Evolutionary conservation across 2,888 invertebrate species (phyloP), one percentile per base, ranked within the genome.

Genomic region (Agelastica alni): DNA sequence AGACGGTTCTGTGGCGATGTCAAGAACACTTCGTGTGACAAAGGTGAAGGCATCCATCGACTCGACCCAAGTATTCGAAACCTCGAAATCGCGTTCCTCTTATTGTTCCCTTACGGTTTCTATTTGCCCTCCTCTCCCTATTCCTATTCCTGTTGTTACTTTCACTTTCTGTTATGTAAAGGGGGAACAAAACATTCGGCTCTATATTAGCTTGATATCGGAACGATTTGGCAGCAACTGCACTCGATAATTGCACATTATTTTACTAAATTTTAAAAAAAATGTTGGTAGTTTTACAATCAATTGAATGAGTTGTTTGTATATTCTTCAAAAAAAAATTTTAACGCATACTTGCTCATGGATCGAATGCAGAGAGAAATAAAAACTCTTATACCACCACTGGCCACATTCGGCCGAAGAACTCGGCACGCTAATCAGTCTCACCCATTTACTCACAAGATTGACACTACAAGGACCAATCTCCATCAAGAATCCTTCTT

Each of bases 91-190:
- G 44, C 49, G 46, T 53, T 56, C 47, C 41, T 46, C 30, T 59
- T 53, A 53, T 56, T 46, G 43, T 56, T 52, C 59, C 57, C 45
- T 46, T 51, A 51, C 56, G 36, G 51, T 56, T 56, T 37, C 51
- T 43, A 49, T 49, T 41, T 49, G 41, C 49, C 41, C 28, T 49
- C 31, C 20, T 16, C 14, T 32, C 20, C 31, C 41, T 46, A 30
- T 39, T 34, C 39, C 32, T 46, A 31, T 39, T 17, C 18, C 16
- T 26, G 41, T 49, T 49, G 49, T 42, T 49, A 49, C 49, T 49
- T 42, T 32, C 32, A 49, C 41, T 42, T 20, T 20, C 10, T 12
- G 20, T 39, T 39, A 20, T 39, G 37, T 39, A 39, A 39, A 37
- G 20, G 20, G 37, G 37, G 37, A 10, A 37, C 31, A 5, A 26